Conservation (phyloP, 2,113 vertebrate species). For the Scomber scombrus region DNA sequence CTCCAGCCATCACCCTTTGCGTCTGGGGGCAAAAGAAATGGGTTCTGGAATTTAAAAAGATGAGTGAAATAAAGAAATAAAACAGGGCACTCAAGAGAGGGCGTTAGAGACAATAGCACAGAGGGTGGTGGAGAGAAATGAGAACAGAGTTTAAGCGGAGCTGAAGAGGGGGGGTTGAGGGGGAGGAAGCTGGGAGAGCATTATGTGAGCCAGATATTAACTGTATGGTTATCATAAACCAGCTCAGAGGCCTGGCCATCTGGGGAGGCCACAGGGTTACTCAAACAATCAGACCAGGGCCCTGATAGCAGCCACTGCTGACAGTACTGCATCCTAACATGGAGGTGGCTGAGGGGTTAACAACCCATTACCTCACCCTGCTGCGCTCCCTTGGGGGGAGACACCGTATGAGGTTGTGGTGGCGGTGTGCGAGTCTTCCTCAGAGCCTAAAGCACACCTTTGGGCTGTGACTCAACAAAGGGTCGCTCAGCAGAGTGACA, state of each 20-base stretch:
- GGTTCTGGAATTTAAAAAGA: conserved; percentile 79
- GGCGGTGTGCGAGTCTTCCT: conserved; percentile 30
- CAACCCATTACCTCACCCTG: conserved; percentile 66
- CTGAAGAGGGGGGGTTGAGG: background rate
- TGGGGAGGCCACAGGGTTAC: conserved; percentile 62
- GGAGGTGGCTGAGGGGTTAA: conserved; percentile 63
- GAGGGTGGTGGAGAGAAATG: conserved; percentile 70
- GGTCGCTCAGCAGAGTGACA: conserved; percentile 55
- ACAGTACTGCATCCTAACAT: conserved; percentile 29
- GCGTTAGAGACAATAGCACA: conserved; percentile 71
- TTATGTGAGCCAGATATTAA: conserved; percentile 75
- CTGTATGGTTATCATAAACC: conserved; percentile 70
- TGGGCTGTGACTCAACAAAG: conserved; percentile 67
- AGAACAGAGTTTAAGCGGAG: conserved; percentile 62
- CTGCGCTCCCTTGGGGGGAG: conserved; percentile 30
- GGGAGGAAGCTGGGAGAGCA: conserved; percentile 18
- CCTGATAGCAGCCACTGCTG: conserved; percentile 40
- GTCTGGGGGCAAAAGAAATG: conserved; percentile 76
- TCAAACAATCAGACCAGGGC: conserved; percentile 67
- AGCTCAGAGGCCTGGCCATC: conserved; percentile 56
- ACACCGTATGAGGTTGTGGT: conserved; percentile 22
- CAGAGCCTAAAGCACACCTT: conserved; percentile 66
- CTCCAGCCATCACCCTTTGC: conserved; percentile 64
- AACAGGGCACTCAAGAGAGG: conserved; percentile 64
- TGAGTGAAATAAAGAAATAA: conserved; percentile 76